Base-by-base conservation (phyloP, 2,797 vertebrate species). In the Neoniphon sammara region DNA sequence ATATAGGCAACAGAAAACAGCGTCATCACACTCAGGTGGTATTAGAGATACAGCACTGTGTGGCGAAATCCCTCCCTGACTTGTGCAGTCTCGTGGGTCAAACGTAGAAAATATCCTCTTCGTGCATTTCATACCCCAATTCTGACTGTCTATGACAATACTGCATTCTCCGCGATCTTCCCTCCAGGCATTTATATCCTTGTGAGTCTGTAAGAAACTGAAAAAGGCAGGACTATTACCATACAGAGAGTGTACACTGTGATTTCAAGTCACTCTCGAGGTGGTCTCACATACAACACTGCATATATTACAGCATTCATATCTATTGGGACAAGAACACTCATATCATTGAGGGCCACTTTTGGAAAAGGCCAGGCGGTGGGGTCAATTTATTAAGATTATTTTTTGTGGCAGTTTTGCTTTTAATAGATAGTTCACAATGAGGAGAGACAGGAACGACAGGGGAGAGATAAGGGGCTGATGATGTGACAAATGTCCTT, bases 81-180 rank as follows among this genome's bases (percentile, higher is more conserved):
- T 77, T 8, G 62, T 59, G 11, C 17, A 68, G 70, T 70, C 78
- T 86, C 84, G 55, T 9, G 68, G 77, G 73, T 85, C 67, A 60
- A 58, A 36, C 60, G 72, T 53, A 68, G 78, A 75, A 78, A 84
- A 78, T 72, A 73, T 76, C 68, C 58, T 78, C 64, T 81, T 71
- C 67, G 66, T 77, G 83, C 72, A 63, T 75, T 73, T 77, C 78
- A 73, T 59, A 70, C 42, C 71, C 56, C 55, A 66, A 50, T 83
- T 82, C 70, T 78, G 67, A 76, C 74, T 57, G 47, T 50, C 47
- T 67, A 30, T 44, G 68, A 79, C 78, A 83, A 70, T 55, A 67
- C 27, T 65, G 53, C 56, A 62, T 84, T 84, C 68, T 71, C 20
- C 14, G 12, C 46, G 60, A 83, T 71, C 73, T 73, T 76, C 59